A percentile compares a stretch with the other conserved stretches of the same genome.
phyloP scores from a whole-genome alignment of 2,888 invertebrate species.

The Xylota segnis region DNA sequence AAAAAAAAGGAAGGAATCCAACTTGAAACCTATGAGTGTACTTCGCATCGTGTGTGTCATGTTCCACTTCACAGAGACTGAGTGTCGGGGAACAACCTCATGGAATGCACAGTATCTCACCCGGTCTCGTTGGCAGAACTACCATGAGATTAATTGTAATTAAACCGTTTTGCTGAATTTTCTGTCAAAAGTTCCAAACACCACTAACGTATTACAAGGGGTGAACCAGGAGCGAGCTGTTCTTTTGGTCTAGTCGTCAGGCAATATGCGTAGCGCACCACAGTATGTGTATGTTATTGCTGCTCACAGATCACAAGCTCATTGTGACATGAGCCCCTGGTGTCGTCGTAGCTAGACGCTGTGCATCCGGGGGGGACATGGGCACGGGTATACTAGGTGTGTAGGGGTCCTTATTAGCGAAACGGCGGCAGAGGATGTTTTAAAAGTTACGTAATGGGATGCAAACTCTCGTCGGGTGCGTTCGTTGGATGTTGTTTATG shows the following conservation, averaged over 20 bases:
- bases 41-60: slow-evolving; percentile 19
- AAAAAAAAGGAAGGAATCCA: slow-evolving; percentile 25
- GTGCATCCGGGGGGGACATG: background rate
- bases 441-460: slow-evolving; percentile 22
- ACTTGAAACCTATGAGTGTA: slow-evolving; percentile 1
- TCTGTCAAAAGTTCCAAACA: slow-evolving; percentile 61
- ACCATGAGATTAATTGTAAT: slow-evolving; percentile 72
- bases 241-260: slow-evolving; percentile 37
- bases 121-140: slow-evolving; percentile 25
- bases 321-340: slow-evolving; percentile 11
- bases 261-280: background rate
- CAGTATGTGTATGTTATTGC: slow-evolving; percentile 31
- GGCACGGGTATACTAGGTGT: no score
- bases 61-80: slow-evolving; percentile 34
- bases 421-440: slow-evolving; percentile 2
- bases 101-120: slow-evolving; percentile 21
- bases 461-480: slow-evolving; percentile 20
- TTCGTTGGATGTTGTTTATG: slow-evolving; percentile 41
- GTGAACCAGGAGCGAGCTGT: slow-evolving; percentile 15
- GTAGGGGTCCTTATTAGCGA: slow-evolving; percentile 10
- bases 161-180: slow-evolving; percentile 71
- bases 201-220: slow-evolving; percentile 53
- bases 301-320: slow-evolving; percentile 14
- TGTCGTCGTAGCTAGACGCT: background rate
- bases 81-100: slow-evolving; percentile 13